These are phyloP conservation scores for Esox lucius DNA, from an alignment of 2,797 vertebrate genomes.

Conservation along the genomic window DNA sequence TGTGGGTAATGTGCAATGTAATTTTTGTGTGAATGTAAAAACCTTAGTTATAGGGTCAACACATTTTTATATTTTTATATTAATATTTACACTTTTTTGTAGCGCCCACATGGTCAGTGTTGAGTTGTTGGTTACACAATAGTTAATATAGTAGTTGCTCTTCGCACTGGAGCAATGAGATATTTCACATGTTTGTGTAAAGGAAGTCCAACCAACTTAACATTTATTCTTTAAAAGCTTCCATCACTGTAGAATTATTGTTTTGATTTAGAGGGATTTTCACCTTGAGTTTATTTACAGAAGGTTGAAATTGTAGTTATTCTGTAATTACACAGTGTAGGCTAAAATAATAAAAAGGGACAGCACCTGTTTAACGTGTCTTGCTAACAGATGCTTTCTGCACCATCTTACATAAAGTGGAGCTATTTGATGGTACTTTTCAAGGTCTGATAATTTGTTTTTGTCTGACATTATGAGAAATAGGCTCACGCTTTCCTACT, in stretches of 20 bases:
- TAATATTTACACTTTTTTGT: too few species aligned
- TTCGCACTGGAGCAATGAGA: neutral
- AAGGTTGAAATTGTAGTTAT: neutral
- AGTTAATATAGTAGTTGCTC: neutral
- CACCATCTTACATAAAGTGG: neutral
- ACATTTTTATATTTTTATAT: too few species aligned
- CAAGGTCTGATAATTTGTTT: neutral
- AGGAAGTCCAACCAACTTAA: neutral
- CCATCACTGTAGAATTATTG: neutral
- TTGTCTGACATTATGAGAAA: neutral
- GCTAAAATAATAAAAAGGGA: neutral
- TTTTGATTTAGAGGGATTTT: constrained; percentile 15
- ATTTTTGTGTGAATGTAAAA: too few species aligned
- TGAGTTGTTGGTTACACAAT: neutral
- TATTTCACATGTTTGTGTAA: neutral
- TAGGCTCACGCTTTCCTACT: neutral
- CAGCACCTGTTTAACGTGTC: neutral
- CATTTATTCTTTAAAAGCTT: neutral
- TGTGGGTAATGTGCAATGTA: too few species aligned
- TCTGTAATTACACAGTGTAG: neutral
- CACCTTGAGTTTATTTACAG: neutral
- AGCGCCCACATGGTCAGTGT: too few species aligned
- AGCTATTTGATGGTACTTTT: neutral
- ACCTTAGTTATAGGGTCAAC: too few species aligned
- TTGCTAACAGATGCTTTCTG: neutral